Base-by-base conservation (phyloP, 2,888 invertebrate species). In the Cryptus armator region DNA sequence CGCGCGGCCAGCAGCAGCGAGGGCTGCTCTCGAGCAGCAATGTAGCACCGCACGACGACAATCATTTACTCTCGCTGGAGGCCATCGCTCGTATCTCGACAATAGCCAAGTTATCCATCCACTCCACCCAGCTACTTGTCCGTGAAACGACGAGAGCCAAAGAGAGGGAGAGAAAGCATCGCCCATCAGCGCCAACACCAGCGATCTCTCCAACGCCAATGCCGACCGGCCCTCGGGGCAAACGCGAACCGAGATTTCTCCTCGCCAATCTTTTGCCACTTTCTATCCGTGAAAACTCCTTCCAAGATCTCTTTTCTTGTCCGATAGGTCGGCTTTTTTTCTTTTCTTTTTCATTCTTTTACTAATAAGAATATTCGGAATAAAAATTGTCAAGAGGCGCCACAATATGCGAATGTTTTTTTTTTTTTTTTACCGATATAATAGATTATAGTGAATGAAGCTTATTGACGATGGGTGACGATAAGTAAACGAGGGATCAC, bases 91-190 rank as follows among this genome's bases (percentile, higher is more conserved):
- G 89, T 92, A 71, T 77, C 77, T 53, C 53, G 89, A 93, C 92
- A 93, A 93, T 93, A 88, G 90, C 92, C 92, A 91, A 93, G 92
- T 93, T 92, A 92, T 92, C 92, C 92, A 92, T 93, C 92, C 91
- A 92, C 91, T 92, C 90, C 78, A 84, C 24, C 77, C 76, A 78
- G 87, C 87, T 87, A 87, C 87, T 87, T 87, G 87, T 64, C 81
- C 86, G 74, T 81, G 84, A 86, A 86, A 83, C 81, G 84, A 83
- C 85, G 53, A 84, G 80, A 24, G 56, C 19, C 24, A 10, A 19
- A 24, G 56, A 56, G 56, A 48, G 46, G 14, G 19, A 37, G 37
- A 37, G 37, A 37, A 56, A 90, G 66, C 68, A 90, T 91, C 91
- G 90, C 88, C 89, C 90, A 89, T 89, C 89, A 90, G 87, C 90